Conservation (phyloP, 1,140 invertebrate species). For the Euglossa dilemma region DNA sequence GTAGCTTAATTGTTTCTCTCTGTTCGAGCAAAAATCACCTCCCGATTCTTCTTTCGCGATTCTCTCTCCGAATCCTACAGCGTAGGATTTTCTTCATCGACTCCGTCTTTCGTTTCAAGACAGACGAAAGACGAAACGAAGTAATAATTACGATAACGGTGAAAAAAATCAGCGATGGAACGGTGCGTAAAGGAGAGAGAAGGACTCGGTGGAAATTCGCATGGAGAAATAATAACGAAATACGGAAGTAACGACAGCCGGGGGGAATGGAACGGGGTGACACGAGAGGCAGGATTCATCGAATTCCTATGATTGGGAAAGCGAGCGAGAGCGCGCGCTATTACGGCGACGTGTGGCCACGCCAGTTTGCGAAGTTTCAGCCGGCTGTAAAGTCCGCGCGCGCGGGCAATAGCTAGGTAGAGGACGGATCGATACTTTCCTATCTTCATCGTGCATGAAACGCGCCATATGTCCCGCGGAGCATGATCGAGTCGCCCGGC, state of each 20-base stretch:
- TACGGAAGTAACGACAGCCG: not conserved
- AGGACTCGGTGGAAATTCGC: too few species aligned
- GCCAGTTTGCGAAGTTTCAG: constrained; percentile 25
- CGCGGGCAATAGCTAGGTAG: not conserved
- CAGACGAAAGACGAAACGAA: too few species aligned
- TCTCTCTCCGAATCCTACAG: too few species aligned
- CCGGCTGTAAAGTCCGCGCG: constrained; percentile 9
- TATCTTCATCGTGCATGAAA: constrained; percentile 36
- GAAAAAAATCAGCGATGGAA: too few species aligned
- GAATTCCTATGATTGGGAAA: not conserved
- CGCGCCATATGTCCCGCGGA: constrained; percentile 28
- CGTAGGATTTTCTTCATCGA: too few species aligned
- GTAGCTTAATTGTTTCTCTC: too few species aligned
- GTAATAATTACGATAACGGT: too few species aligned
- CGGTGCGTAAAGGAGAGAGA: too few species aligned
- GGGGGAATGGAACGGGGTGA: not conserved
- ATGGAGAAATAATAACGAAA: not conserved
- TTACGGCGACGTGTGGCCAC: constrained; percentile 13
- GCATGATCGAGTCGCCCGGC: constrained; percentile 23
- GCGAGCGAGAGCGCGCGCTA: not conserved
- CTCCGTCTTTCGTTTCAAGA: too few species aligned
- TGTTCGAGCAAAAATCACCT: too few species aligned
- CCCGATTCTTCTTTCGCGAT: too few species aligned
- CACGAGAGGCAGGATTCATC: not conserved
- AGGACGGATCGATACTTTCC: constrained; percentile 32